A percentile compares a stretch with the other conserved stretches of the same genome.
phyloP scores from a whole-genome alignment of 2,113 vertebrate genomes.

The Suncus etruscus region DNA sequence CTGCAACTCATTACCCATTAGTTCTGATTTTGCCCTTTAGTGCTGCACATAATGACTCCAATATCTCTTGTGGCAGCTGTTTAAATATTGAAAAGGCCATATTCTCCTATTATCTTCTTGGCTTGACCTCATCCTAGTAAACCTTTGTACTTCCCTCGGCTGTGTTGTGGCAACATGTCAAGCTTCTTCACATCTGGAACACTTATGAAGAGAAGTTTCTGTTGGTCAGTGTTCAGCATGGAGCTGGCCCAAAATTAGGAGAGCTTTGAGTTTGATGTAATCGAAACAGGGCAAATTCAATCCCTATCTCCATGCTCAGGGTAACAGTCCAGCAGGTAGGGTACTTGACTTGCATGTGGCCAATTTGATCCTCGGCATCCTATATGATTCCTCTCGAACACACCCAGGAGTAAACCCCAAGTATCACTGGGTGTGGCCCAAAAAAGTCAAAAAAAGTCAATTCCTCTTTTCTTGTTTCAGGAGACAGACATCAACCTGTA shows the following conservation, averaged over 20 bases:
- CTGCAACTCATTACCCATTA: background rate
- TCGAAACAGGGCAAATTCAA: background rate
- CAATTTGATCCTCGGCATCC: too few relatives aligned
- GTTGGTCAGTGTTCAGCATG: background rate
- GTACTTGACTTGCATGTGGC: too few relatives aligned
- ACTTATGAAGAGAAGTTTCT: background rate
- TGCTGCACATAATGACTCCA: background rate
- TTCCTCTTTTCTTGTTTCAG: background rate
- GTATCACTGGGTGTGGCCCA: too few relatives aligned
- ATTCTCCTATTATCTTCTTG: background rate
- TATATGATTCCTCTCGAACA: too few relatives aligned
- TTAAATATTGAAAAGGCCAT: conserved; percentile 35
- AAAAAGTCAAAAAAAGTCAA: background rate
- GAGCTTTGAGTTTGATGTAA: too few relatives aligned
- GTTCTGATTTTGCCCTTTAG: conserved; percentile 18
- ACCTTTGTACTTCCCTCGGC: background rate
- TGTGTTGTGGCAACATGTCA: background rate
- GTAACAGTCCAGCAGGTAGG: too few relatives aligned
- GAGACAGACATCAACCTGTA: background rate
- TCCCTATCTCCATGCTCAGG: background rate
- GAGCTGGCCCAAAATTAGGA: background rate
- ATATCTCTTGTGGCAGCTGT: background rate
- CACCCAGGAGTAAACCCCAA: too few relatives aligned
- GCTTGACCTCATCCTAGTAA: background rate
- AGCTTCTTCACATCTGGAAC: background rate